A percentile compares a stretch with the other conserved stretches of the same genome.
Evolutionary conservation across 2,113 vertebrate genomes (phyloP).

Genomic region (Platichthys stellatus): DNA sequence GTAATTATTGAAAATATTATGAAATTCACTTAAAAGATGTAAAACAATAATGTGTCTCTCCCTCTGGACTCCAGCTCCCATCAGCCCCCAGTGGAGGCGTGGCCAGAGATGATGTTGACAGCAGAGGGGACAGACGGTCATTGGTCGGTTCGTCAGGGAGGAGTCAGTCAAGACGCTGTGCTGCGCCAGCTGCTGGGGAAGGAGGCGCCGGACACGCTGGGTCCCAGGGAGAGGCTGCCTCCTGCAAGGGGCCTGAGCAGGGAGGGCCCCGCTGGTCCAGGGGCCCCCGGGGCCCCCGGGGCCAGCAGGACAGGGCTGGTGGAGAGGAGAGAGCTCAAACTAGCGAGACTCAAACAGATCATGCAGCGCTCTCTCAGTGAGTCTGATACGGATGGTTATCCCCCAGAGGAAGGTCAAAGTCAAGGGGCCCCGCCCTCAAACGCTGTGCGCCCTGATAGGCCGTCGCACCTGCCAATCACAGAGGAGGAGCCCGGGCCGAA

Average conservation of each 20-base stretch:
- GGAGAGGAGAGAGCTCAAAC: constrained; percentile 90
- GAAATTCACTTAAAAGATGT: no score
- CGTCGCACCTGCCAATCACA: constrained; percentile 89
- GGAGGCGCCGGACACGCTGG: constrained; percentile 87
- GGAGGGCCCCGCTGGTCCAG: constrained; percentile 33
- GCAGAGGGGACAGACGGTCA: constrained; percentile 79
- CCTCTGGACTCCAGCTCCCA: constrained; percentile 85
- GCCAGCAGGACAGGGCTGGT: constrained; percentile 75
- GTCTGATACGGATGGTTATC: constrained; percentile 90
- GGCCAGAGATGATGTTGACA: constrained; percentile 85
- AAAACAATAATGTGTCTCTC: constrained; percentile 18
- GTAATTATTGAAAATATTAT: no score
- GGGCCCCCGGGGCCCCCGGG: constrained; percentile 66
- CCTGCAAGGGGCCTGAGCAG: constrained; percentile 59
- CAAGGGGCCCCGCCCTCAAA: constrained; percentile 38
- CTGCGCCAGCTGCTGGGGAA: constrained; percentile 90
- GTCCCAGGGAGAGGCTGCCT: constrained; percentile 86
- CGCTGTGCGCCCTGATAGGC: constrained; percentile 81
- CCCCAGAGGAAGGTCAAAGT: constrained; percentile 88
- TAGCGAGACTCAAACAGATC: constrained; percentile 91
- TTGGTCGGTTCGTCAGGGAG: constrained; percentile 85
- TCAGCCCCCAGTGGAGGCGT: constrained; percentile 86
- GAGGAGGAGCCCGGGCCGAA: constrained; percentile 85
- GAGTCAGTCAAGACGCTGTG: constrained; percentile 89
- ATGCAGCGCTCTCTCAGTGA: constrained; percentile 95